Evolutionary conservation across 2,113 vertebrate species (phyloP), one percentile per base, ranked within the genome.

Genomic region (Rhadina sibilatrix): DNA sequence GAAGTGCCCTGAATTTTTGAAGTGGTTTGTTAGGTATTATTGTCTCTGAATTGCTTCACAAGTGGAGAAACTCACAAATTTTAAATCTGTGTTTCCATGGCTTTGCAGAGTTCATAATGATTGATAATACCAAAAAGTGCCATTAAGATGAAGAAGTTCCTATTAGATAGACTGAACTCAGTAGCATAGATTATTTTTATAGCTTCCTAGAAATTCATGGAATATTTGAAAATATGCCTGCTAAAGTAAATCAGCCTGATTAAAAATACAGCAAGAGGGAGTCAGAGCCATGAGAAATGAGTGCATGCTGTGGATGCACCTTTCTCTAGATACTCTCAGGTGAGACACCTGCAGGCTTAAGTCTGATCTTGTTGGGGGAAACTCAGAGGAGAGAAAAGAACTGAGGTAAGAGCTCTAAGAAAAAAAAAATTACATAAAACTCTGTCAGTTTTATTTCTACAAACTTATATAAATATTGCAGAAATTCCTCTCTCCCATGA

Each of bases 111-210:
- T n/a, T 85, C 17, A 22, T 44, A 91, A 52, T 84, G 84, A 90
- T 69, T 78, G 35, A 84, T 92, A 95, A 89, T 42, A 38, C n/a
- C 40, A 94, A 87, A 91, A 87, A 57, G 8, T 77, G 40, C 19
- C 5, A 1, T 91, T 88, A 94, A 78, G 50, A 78, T 93, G 53
- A 96, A 96, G 69, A 68, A 86, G 61, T 64, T 22, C 8, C 12
- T 90, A 53, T 89, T 78, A 89, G 12, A 64, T 53, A 95, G 38
- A 57, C 46, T 82, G 35, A 86, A 90, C n/a, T 74, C 5, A 70
- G 47, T 20, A 71, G 44, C 50, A 77, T 42, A 81, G 42, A 66
- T 93, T 95, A 89, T 70, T 92, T 97, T 81, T 72, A 88, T 72
- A 81, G 38, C 16, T 91, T 96, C 61, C 68, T 94, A 79, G 46